Evolutionary conservation across 2,113 vertebrate genomes (phyloP).

Genomic region (Lota lota): DNA sequence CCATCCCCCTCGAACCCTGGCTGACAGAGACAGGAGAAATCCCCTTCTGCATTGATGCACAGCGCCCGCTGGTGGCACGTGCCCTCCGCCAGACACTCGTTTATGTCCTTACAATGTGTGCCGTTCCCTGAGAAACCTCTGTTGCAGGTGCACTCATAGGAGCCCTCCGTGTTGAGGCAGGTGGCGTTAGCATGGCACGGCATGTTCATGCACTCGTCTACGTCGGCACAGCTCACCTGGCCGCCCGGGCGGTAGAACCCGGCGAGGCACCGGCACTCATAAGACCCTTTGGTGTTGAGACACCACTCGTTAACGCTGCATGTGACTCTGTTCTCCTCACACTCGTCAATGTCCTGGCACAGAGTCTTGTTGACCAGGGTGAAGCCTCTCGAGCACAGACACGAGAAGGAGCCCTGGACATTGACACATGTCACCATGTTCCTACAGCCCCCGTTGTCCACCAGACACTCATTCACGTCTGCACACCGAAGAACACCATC

Average conservation of each 20-base stretch:
- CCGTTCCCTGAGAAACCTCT: slow-evolving; percentile 71
- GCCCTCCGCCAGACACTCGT: slow-evolving; percentile 65
- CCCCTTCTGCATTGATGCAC: slow-evolving; percentile 70
- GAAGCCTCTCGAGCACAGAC: slow-evolving; percentile 67
- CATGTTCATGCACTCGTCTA: slow-evolving; percentile 69
- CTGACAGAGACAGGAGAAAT: slow-evolving; percentile 70
- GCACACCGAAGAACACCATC: slow-evolving; percentile 66
- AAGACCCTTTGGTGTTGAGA: slow-evolving; percentile 70
- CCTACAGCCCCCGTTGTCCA: slow-evolving; percentile 73
- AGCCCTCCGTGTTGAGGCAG: slow-evolving; percentile 73
- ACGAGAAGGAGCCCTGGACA: slow-evolving; percentile 71
- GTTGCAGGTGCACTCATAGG: slow-evolving; percentile 72
- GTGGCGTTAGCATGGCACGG: slow-evolving; percentile 72
- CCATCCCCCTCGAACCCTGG: slow-evolving; percentile 73
- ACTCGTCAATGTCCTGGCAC: slow-evolving; percentile 78
- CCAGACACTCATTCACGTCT: slow-evolving; percentile 76
- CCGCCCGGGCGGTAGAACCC: slow-evolving; percentile 64
- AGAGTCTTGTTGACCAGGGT: slow-evolving; percentile 65
- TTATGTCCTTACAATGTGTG: slow-evolving; percentile 65
- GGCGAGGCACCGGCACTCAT: slow-evolving; percentile 64
- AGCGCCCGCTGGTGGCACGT: slow-evolving; percentile 60
- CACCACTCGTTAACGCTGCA: slow-evolving; percentile 73
- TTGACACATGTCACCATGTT: slow-evolving; percentile 72
- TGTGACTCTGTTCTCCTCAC: slow-evolving; percentile 36
- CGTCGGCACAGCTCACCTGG: slow-evolving; percentile 66